Base-by-base conservation (phyloP, 2,888 invertebrate species). In the Helicoverpa assulta region DNA sequence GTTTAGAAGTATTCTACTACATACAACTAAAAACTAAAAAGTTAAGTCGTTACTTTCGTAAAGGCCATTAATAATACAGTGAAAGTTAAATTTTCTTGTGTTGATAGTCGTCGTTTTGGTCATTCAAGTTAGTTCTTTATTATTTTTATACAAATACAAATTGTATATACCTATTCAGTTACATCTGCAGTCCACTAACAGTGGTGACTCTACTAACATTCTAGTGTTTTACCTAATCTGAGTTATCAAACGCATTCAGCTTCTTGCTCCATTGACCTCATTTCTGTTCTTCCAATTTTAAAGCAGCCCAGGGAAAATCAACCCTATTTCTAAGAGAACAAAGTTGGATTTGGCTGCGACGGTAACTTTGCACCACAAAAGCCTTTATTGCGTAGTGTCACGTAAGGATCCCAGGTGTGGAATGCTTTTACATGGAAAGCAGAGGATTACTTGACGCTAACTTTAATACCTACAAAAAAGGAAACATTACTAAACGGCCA, bases 321-420 rank as follows among this genome's bases (percentile, higher is more conserved):
- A 66, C 86, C 78, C 75, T 91, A 88, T 81, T 16, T 1, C 12
- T 19, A 29, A 43, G 0, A 8, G 0, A 0, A 14, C 67, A 88
- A 88, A 80, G 85, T 83, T 74, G 53, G 37, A 76, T 73, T 78
- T 63, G 59, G 18, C 37, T 47, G 80, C 61, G 77, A 67, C 67
- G 58, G 29, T 67, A 82, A 82, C 57, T 80, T 87, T 76, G 84
- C 78, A 81, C 77, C 78, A 82, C 80, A 79, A 81, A 87, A 85
- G 85, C 86, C 88, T 92, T 94, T 94, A 94, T 94, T 92, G 92
- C 90, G 85, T 87, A 89, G 87, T 91, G 92, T 93, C 94, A 94
- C 94, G 94, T 87, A 91, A 92, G 88, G 90, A 91, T 90, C 91
- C 91, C 93, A 94, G 93, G 94, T 94, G 94, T 88, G 92, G 93